A percentile compares a stretch with the other conserved stretches of the same genome.
Conservation (phyloP, 2,888 invertebrate species). For the Agriopis leucophaearia region DNA sequence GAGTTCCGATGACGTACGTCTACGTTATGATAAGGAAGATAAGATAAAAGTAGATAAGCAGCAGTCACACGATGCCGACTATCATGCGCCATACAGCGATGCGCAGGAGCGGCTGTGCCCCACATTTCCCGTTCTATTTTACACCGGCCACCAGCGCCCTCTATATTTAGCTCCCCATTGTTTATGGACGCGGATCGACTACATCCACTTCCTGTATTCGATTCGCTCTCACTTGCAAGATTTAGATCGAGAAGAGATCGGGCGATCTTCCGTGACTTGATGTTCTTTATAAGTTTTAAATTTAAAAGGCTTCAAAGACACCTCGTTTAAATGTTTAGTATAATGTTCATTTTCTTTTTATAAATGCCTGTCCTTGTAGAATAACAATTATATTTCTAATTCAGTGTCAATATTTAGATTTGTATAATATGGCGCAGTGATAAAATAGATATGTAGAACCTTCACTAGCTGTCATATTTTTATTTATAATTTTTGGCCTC, state of each 20-base stretch:
- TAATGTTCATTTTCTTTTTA: not conserved
- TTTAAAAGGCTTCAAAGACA: too few species aligned
- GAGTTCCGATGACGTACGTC: not conserved
- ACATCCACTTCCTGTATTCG: constrained; percentile 70
- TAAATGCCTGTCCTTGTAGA: not conserved
- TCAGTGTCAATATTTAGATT: too few species aligned
- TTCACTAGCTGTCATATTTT: not conserved
- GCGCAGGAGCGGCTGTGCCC: constrained; percentile 77
- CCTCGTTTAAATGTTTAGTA: too few species aligned
- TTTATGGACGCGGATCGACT: constrained; percentile 75
- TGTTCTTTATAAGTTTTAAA: not conserved
- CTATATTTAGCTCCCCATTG: constrained; percentile 82
- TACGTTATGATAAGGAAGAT: not conserved
- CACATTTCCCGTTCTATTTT: constrained; percentile 81
- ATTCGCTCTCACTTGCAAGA: constrained; percentile 19
- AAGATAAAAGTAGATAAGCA: constrained; percentile 1
- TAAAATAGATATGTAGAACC: not conserved
- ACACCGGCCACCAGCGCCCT: constrained; percentile 69
- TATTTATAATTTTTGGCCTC: too few species aligned
- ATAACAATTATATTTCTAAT: not conserved
- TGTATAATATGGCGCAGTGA: too few species aligned
- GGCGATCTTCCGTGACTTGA: not conserved
- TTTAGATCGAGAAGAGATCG: constrained; percentile 5
- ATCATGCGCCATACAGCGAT: constrained; percentile 45
- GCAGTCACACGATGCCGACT: constrained; percentile 22